Evolutionary conservation across 2,113 vertebrate species (phyloP).

Genomic region (Nannobrachium achirus): DNA sequence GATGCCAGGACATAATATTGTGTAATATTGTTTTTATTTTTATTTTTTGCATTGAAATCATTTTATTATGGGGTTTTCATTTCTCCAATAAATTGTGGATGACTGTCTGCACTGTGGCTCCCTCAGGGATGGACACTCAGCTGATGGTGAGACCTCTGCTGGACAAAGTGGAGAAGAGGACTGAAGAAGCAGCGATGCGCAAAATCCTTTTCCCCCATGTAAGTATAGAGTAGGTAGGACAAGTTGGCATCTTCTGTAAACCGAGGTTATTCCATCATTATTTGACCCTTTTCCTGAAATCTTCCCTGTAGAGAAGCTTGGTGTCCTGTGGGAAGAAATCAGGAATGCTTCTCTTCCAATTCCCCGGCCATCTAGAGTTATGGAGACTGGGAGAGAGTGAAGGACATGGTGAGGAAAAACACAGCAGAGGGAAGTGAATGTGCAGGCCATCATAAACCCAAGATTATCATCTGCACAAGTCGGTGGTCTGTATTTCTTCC

Average conservation of each 20-base stretch:
- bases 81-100: background rate
- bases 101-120: background rate
- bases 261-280: background rate
- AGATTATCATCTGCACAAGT: background rate
- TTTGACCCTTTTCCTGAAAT: background rate
- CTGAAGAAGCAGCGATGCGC: conserved; percentile 79
- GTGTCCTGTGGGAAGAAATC: conserved; percentile 89
- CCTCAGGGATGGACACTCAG: conserved; percentile 89
- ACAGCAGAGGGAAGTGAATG: no score
- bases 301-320: conserved; percentile 80
- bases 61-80: background rate
- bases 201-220: conserved; percentile 92
- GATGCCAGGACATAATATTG: no score
- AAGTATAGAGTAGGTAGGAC: conserved; percentile 62
- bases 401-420: conserved; percentile 78
- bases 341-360: conserved; percentile 93
- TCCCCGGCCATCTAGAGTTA: conserved; percentile 89
- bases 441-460: background rate
- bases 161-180: conserved; percentile 87
- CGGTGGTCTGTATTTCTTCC: no score
- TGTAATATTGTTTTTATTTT: no score
- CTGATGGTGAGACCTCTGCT: conserved; percentile 91
- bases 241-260: background rate
- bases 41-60: background rate
- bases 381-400: conserved; percentile 91